Evolutionary conservation across 1,140 invertebrate species (phyloP), one percentile per base, ranked within the genome.

Genomic region (Neuroterus valhalla): DNA sequence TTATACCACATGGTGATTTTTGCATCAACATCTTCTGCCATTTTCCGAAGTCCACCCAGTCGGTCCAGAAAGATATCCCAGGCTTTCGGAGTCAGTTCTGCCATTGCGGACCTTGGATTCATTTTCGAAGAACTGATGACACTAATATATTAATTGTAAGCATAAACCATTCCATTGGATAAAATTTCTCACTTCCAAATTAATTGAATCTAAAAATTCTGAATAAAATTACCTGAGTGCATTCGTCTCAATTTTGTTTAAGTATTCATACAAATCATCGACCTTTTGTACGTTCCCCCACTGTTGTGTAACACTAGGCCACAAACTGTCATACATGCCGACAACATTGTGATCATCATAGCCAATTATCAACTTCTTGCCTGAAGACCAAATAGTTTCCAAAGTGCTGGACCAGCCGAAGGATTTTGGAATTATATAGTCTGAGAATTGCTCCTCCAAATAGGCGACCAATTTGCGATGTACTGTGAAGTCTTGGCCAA

Each of bases 281-380:
- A 92, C 80, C 2, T 78, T 89, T 67, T 92, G 90, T 6, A 91
- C 91, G 78, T 94, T 91, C 12, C 92, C 93, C 93, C 93, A 94
- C 50, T 92, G 88, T 68, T 94, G 93, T 23, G 88, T 83, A 2
- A 92, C 90, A 12, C 87, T 85, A 19, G 84, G 81, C 89, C 90
- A 92, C 0, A 92, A 75, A 50, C 76, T 84, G 8, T 76, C 62
- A 23, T 81, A 78, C 6, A 62, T 68, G 1, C 77, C 72, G 6
- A 90, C 86, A 2, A 90, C 82, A 2, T 78, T 71, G 17, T 75
- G 68, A 11, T 91, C 82, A 68, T 93, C 92, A 73, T 94, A 94
- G 15, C 92, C 91, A 5, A 94, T 82, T 67, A 94, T 91, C 0
- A 93, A 80, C 66, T 92, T 89, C 76, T 89, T 90, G 2, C 88